Base-by-base conservation (phyloP, 1,140 invertebrate genomes). In the Brachionus manjavacas region DNA sequence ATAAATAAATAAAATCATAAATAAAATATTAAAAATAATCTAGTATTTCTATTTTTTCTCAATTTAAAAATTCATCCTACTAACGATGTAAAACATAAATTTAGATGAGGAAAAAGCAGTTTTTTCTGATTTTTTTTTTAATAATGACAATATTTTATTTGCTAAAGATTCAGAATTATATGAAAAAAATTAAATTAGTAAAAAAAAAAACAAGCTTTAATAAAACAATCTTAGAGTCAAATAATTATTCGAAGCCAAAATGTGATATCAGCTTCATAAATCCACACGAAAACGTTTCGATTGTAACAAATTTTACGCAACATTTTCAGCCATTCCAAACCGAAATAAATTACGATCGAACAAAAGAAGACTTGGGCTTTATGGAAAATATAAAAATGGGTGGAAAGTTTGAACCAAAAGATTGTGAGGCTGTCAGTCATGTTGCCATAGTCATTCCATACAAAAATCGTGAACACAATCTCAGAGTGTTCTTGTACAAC, bases 361-460 rank as follows among this genome's bases (percentile, higher is more conserved):
- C 52, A 60, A 9, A 16, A 1, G 20, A 9, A 12, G 25, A 31
- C n/a, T 28, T 43, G 39, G 23, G 35, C 9, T 41, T 72, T 72
- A 6, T n/a, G 12, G 14, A 39, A n/a, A 68, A 68, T 46, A 11
- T 76, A 3, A 14, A 46, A 3, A 11, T 23, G 1, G 74, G 74
- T 52, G 74, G 74, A 52, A 23, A 52, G 6, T 78, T 14, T 14
- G 28, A 23, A 14, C 74, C 74, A 78, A 11, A 78, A 52, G 3
- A 78, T 6, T 78, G 74, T 52, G 12, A 39, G 16, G n/a, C 68
- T 14, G 39, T 41, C 1, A 72, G 68, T n/a, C 85, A 68, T 11
- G 93, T 95, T 7, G 95, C 95, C 14, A 92, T 97, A 20, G 92
- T 97, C 84, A 91, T 98, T 46, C 95, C 95, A 4, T 97, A 95